phyloP scores from a whole-genome alignment of 1,140 invertebrate genomes.

The Nixonia krombeini region DNA sequence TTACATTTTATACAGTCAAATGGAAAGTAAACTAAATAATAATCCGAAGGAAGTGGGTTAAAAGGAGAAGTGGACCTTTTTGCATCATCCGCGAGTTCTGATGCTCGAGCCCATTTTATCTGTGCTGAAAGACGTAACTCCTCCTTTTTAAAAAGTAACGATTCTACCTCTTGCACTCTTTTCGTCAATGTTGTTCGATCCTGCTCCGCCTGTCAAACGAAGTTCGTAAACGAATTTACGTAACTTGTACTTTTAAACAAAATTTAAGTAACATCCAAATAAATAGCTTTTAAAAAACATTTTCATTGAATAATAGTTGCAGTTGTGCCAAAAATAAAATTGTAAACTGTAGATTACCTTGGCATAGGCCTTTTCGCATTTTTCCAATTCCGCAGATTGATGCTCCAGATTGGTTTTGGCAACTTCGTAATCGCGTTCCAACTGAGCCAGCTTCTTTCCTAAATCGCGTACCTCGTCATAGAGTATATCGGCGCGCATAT shows the following conservation, averaged over 20 bases:
- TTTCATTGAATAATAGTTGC: no score
- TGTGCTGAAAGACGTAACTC: conserved; percentile 81
- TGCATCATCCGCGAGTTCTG: conserved; percentile 86
- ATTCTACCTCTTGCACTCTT: conserved; percentile 85
- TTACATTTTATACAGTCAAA: not conserved
- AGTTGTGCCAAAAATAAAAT: no score
- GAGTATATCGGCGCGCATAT: conserved; percentile 78
- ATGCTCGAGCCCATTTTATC: conserved; percentile 82
- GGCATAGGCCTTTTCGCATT: conserved; percentile 77
- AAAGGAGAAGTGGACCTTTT: conserved; percentile 74
- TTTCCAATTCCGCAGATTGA: conserved; percentile 78
- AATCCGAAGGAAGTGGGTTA: not conserved
- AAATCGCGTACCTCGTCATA: conserved; percentile 80
- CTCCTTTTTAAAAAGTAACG: conserved; percentile 83
- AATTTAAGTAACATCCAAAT: not conserved
- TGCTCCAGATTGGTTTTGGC: conserved; percentile 77
- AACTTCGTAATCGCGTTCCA: conserved; percentile 79
- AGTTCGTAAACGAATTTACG: not conserved
- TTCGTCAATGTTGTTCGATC: conserved; percentile 83
- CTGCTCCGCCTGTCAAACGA: conserved; percentile 78
- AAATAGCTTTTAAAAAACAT: not conserved
- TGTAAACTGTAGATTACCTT: conserved; percentile 52
- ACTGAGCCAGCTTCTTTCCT: conserved; percentile 79
- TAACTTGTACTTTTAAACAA: not conserved
- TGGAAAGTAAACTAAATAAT: not conserved